A percentile compares a stretch with the other conserved stretches of the same genome.
These are phyloP conservation scores for Mesaphorura yosii DNA, from an alignment of 1,140 invertebrate genomes.

Conservation along the genomic window DNA sequence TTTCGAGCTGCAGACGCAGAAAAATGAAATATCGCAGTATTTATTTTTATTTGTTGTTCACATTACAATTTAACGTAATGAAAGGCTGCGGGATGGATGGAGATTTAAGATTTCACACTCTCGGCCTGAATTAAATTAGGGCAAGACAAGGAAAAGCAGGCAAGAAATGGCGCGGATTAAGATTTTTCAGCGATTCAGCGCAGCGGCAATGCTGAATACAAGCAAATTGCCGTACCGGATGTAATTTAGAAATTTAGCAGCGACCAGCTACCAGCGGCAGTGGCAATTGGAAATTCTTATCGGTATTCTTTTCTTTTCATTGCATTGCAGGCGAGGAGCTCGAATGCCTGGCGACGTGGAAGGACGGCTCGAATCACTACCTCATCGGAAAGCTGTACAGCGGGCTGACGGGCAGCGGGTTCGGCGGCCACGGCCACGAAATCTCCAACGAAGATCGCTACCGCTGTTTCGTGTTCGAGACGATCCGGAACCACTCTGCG, in stretches of 20 bases:
- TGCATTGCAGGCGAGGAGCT: constrained; percentile 63
- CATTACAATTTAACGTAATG: too few relatives aligned
- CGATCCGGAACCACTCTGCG: constrained; percentile 36
- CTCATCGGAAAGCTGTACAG: constrained; percentile 61
- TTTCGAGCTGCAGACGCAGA: too few relatives aligned
- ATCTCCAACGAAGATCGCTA: constrained; percentile 88
- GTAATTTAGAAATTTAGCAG: too few relatives aligned
- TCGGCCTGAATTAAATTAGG: too few relatives aligned
- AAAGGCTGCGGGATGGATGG: too few relatives aligned
- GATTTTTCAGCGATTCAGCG: neutral
- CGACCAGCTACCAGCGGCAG: too few relatives aligned
- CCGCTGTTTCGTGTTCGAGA: constrained; percentile 83
- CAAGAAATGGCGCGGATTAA: neutral
- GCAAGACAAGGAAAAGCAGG: neutral
- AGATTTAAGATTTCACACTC: too few relatives aligned
- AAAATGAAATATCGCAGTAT: too few relatives aligned
- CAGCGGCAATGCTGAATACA: neutral
- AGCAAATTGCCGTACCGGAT: neutral
- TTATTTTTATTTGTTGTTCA: too few relatives aligned
- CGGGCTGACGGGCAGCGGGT: too few relatives aligned
- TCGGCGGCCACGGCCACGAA: too few relatives aligned
- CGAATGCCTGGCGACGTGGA: constrained; percentile 74
- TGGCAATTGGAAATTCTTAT: neutral
- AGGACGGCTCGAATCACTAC: constrained; percentile 74
- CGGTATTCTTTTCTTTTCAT: constrained; percentile 18